A percentile compares a stretch with the other conserved stretches of the same genome.
Conservation (phyloP, 2,797 vertebrate species). For the Sphenopsis melanotis region DNA sequence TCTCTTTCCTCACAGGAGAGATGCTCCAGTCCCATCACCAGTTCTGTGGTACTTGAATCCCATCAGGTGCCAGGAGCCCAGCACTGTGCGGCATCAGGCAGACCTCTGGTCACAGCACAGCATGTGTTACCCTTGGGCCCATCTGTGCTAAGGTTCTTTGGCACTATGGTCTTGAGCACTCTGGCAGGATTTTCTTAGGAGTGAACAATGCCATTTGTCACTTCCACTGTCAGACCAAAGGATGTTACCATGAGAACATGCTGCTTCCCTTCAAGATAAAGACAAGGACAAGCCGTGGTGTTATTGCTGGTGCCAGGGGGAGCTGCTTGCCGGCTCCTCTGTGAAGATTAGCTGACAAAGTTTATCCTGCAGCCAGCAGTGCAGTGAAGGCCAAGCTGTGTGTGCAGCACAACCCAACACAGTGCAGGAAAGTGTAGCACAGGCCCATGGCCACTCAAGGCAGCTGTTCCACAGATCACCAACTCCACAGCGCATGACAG, state of each 20-base stretch:
- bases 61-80: background rate
- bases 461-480: background rate
- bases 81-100: background rate
- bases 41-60: background rate
- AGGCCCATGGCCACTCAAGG: background rate
- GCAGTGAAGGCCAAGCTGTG: background rate
- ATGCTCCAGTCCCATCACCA: background rate
- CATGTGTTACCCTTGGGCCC: background rate
- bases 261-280: background rate
- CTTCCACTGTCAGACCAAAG: background rate
- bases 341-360: background rate
- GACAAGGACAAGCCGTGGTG: background rate
- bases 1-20: background rate
- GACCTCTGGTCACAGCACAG: background rate
- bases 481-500: background rate
- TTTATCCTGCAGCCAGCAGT: background rate
- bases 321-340: background rate
- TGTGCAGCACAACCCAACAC: background rate
- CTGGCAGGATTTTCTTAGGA: background rate
- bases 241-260: background rate
- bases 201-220: background rate
- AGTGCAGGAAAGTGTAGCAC: background rate
- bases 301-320: background rate
- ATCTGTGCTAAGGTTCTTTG: background rate
- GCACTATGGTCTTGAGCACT: background rate